Conservation (phyloP, 2,113 vertebrate genomes). For the Typhlomys cinereus region DNA sequence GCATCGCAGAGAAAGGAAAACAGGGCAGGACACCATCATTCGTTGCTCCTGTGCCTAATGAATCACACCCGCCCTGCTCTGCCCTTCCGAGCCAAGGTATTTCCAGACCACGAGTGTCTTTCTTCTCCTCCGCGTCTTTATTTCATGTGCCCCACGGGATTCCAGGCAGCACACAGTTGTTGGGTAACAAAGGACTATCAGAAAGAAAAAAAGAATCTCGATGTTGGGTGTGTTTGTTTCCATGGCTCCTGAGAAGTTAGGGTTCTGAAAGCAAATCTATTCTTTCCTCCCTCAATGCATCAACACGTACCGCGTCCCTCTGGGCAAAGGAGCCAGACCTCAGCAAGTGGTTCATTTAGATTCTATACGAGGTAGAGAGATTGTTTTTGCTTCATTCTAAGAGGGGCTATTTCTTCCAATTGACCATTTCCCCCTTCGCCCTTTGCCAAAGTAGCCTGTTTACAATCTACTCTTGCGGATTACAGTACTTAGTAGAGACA, state of each 20-base stretch:
- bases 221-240: constrained; percentile 40
- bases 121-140: neutral
- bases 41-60: neutral
- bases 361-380: constrained; percentile 40
- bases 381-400: constrained; percentile 43
- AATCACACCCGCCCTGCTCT: rapidly evolving
- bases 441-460: constrained; percentile 57
- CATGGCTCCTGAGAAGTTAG: constrained; percentile 62
- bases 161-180: neutral
- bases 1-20: neutral
- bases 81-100: neutral
- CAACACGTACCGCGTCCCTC: neutral
- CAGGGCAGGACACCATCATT: rapidly evolving
- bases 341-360: constrained; percentile 58
- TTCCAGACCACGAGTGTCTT: neutral
- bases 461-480: constrained; percentile 56
- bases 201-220: constrained; percentile 35
- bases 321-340: constrained; percentile 29
- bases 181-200: neutral
- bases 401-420: constrained; percentile 52
- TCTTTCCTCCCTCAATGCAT: neutral
- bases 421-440: neutral
- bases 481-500: constrained; percentile 56
- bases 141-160: constrained; percentile 14
- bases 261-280: neutral